Conservation (phyloP, 2,113 vertebrate genomes). For the Calyptomena viridis region DNA sequence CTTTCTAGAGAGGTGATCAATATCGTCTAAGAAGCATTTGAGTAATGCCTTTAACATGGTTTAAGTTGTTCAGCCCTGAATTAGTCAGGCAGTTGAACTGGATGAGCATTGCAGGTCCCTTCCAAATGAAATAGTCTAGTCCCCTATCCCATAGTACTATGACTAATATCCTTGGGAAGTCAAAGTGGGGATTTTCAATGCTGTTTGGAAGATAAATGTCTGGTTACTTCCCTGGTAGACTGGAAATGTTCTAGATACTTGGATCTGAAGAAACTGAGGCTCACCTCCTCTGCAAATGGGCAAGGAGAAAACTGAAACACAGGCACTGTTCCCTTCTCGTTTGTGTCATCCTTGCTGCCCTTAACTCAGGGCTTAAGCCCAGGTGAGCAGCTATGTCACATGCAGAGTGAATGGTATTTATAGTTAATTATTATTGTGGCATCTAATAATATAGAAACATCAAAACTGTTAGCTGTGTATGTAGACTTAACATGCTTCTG, state of each 20-base stretch:
- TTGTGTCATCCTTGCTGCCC: background rate
- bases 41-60: background rate
- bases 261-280: background rate
- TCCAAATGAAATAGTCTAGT: background rate
- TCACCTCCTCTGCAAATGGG: background rate
- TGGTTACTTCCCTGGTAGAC: background rate
- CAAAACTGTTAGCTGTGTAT: background rate
- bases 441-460: background rate
- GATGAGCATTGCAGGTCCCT: background rate
- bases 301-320: background rate
- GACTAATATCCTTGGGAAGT: background rate
- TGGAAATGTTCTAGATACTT: background rate
- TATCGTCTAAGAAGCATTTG: background rate
- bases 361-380: background rate
- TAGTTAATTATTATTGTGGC: background rate
- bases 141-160: background rate
- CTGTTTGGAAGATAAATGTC: background rate
- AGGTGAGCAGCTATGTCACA: background rate
- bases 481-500: background rate
- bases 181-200: background rate
- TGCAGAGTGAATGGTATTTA: background rate
- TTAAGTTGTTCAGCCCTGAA: background rate
- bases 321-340: background rate
- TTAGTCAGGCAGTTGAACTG: background rate
- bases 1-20: background rate